These are phyloP conservation scores for Nezara viridula DNA, from an alignment of 2,888 invertebrate genomes.

Conservation along the genomic window DNA sequence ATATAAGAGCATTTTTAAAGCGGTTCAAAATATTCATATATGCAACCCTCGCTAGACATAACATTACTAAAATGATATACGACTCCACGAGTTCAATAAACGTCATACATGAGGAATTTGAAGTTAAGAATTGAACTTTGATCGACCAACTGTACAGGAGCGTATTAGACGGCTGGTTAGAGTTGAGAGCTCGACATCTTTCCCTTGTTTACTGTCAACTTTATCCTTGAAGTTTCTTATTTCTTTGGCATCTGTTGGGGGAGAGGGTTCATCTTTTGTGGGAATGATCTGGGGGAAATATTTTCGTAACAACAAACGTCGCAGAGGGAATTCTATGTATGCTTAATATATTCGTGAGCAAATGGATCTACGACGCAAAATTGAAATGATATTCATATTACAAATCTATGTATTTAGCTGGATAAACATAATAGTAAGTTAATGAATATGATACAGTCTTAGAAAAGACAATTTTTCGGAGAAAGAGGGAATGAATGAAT, in stretches of 20 bases:
- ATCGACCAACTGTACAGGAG: slow-evolving; percentile 15
- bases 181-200: not conserved
- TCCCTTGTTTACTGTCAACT: slow-evolving; percentile 43
- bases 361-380: not conserved
- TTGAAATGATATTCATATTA: not conserved
- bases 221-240: not conserved
- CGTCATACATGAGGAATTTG: not conserved
- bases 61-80: not conserved
- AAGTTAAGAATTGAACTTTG: slow-evolving; percentile 14
- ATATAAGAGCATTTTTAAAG: too few species aligned
- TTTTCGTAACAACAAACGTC: not conserved
- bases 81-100: not conserved
- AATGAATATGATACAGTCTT: too few species aligned
- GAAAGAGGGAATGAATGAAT: too few species aligned
- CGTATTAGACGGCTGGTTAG: slow-evolving; percentile 17
- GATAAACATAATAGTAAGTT: too few species aligned
- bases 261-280: slow-evolving; percentile 27
- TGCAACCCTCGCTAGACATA: not conserved
- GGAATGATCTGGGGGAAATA: not conserved
- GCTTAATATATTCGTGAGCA: too few species aligned
- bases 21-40: too few species aligned
- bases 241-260: slow-evolving; percentile 24
- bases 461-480: too few species aligned
- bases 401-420: too few species aligned
- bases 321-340: not conserved